Evolutionary conservation across 2,888 invertebrate genomes (phyloP).

Genomic region (Gari tellinella): DNA sequence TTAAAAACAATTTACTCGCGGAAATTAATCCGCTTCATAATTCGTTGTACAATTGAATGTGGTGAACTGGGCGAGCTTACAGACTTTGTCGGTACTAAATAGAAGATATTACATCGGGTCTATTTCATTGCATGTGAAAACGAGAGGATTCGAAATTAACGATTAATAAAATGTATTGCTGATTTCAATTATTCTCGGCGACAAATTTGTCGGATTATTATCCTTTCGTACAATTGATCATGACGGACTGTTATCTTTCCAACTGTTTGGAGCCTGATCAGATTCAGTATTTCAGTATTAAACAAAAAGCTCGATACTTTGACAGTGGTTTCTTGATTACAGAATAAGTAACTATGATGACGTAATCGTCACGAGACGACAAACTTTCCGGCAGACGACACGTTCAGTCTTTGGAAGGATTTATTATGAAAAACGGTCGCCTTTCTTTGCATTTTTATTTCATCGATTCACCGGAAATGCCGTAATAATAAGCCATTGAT

Average conservation of each 20-base stretch:
- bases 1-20: constrained; percentile 55
- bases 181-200: constrained; percentile 29
- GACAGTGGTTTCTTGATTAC: no score
- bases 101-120: constrained; percentile 39
- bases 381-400: no score
- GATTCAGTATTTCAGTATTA: no score
- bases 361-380: no score
- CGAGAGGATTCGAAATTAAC: constrained; percentile 39
- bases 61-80: constrained; percentile 7
- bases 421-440: no score
- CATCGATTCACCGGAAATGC: no score
- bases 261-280: no score
- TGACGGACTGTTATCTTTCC: no score
- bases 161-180: constrained; percentile 33
- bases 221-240: no score
- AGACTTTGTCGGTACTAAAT: constrained; percentile 25
- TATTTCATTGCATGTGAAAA: constrained; percentile 40
- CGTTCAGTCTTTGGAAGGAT: not conserved
- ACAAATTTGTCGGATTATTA: constrained; percentile 16
- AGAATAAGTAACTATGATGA: no score
- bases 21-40: constrained; percentile 49
- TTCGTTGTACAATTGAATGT: constrained; percentile 4
- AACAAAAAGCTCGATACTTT: no score
- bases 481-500: not conserved
- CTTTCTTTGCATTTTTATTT: no score